A percentile compares a stretch with the other conserved stretches of the same genome.
Evolutionary conservation across 2,888 invertebrate genomes (phyloP).

Genomic region (Heliconius erato): DNA sequence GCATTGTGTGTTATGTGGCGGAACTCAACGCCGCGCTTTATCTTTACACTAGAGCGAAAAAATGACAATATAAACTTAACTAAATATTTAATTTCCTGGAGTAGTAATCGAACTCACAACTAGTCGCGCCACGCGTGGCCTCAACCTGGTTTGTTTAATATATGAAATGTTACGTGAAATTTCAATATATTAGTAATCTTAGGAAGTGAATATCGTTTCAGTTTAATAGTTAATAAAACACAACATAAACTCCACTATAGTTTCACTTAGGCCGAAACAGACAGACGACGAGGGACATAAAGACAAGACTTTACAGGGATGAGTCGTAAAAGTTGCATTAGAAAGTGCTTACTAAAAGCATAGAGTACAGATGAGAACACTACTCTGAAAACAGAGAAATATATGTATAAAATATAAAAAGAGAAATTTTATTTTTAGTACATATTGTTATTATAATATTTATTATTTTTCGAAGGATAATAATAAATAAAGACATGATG

Average conservation of each 20-base stretch:
- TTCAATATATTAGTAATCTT: background rate
- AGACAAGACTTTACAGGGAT: slow-evolving; percentile 62
- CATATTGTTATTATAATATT: background rate
- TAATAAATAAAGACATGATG: background rate
- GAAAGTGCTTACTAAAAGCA: slow-evolving; percentile 59
- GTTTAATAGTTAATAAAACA: slow-evolving; percentile 47
- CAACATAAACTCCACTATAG: slow-evolving; percentile 58
- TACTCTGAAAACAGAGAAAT: background rate
- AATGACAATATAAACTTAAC: too few species aligned
- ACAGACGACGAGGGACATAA: slow-evolving; percentile 52
- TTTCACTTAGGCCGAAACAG: slow-evolving; percentile 57
- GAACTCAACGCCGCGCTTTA: too few species aligned
- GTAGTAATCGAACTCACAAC: too few species aligned
- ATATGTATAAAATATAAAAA: background rate
- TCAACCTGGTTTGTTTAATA: too few species aligned
- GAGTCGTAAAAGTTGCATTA: slow-evolving; percentile 66
- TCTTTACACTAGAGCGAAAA: too few species aligned
- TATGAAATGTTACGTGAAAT: background rate
- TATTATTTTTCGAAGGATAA: background rate
- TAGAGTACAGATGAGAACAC: slow-evolving; percentile 52
- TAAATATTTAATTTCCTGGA: too few species aligned
- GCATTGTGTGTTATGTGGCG: too few species aligned
- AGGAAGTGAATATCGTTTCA: background rate
- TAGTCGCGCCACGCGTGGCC: too few species aligned
- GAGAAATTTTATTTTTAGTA: background rate